Evolutionary conservation across 2,797 vertebrate genomes (phyloP).

Genomic region (Arvicola amphibius): DNA sequence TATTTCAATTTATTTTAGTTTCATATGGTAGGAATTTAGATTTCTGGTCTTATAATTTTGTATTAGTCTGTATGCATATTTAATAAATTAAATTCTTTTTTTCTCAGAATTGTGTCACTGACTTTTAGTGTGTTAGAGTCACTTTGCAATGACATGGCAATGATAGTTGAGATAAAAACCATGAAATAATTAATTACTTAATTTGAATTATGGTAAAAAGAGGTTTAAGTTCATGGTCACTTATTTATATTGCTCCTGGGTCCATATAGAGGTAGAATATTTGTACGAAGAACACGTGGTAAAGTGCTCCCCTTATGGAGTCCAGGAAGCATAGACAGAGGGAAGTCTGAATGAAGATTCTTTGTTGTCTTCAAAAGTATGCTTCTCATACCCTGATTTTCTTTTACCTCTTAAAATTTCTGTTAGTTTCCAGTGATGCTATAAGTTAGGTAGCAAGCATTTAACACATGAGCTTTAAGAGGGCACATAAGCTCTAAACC

Average conservation of each 20-base stretch:
- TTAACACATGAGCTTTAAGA: background rate
- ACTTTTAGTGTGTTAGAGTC: background rate
- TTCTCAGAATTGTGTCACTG: background rate
- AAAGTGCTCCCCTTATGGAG: background rate
- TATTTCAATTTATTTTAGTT: background rate
- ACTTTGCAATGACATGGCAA: background rate
- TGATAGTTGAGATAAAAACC: background rate
- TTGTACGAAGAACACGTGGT: background rate
- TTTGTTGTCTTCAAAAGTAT: background rate
- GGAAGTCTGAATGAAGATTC: background rate
- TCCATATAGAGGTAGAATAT: background rate
- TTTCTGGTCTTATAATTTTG: background rate
- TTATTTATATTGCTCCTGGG: background rate
- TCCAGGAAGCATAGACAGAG: background rate
- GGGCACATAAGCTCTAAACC: background rate
- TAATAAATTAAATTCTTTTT: background rate
- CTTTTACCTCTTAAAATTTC: background rate
- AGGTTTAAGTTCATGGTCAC: background rate
- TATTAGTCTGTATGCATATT: background rate
- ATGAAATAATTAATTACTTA: background rate
- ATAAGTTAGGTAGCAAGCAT: background rate
- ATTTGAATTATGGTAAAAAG: background rate
- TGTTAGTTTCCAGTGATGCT: background rate
- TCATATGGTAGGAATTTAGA: background rate
- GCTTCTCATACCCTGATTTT: background rate